Percentiles rank a stretch among this genome's conserved stretches.
Evolutionary conservation across 2,888 invertebrate species (phyloP).

Genomic region (Oscheius onirici): DNA sequence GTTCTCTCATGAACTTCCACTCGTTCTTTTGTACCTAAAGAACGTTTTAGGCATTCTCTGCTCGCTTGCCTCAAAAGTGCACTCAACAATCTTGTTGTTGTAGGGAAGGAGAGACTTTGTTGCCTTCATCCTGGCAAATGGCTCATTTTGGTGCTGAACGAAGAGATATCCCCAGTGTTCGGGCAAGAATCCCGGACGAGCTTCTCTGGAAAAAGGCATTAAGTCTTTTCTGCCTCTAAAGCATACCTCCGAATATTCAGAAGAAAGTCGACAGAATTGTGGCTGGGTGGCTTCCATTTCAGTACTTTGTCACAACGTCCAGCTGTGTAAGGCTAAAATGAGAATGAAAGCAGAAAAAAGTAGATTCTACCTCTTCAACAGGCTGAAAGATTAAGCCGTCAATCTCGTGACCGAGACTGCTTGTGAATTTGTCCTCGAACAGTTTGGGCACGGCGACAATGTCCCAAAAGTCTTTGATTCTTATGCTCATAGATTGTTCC

Average conservation of each 20-base stretch:
- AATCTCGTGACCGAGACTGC: conserved; percentile 88
- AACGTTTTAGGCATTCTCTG: background rate
- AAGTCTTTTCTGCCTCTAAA: conserved; percentile 43
- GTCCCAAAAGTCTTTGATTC: conserved; percentile 81
- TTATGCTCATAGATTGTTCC: conserved; percentile 74
- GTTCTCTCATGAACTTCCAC: conserved; percentile 93
- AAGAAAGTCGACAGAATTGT: conserved; percentile 95
- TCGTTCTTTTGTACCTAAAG: conserved; percentile 58
- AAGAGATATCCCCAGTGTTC: conserved; percentile 70
- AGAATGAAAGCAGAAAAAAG: background rate
- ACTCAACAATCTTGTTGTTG: conserved; percentile 95
- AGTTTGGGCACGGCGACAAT: conserved; percentile 50
- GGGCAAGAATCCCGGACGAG: conserved; percentile 67
- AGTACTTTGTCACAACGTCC: conserved; percentile 86
- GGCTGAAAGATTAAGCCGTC: conserved; percentile 99
- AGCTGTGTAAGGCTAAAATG: conserved; percentile 81
- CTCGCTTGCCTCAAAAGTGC: conserved; percentile 74
- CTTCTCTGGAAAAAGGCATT: conserved; percentile 30
- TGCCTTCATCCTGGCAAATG: conserved; percentile 81
- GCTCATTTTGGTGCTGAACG: conserved; percentile 74
- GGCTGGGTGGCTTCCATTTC: conserved; percentile 94
- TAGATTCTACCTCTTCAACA: conserved; percentile 79
- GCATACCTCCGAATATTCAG: conserved; percentile 80
- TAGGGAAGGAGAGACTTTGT: conserved; percentile 82
- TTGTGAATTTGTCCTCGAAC: conserved; percentile 82